phyloP scores from a whole-genome alignment of 2,113 vertebrate species.

The Vulpes vulpes region DNA sequence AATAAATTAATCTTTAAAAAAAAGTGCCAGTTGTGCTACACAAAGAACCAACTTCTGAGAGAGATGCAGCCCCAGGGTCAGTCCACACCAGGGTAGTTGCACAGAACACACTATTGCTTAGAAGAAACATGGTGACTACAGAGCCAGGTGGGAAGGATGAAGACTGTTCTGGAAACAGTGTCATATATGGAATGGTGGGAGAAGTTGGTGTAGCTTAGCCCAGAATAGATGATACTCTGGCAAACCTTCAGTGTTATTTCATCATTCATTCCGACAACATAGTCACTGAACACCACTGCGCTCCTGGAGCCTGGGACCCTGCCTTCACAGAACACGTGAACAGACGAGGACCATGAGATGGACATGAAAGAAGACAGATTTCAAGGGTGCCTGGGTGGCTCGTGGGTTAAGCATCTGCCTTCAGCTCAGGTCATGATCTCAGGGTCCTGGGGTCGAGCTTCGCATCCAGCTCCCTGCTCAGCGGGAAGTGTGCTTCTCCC shows the following conservation, averaged over 20 bases:
- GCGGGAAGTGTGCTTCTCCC: too few relatives aligned
- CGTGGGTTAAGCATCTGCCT: neutral
- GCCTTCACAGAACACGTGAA: neutral
- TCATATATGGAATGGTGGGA: neutral
- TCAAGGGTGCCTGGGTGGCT: neutral
- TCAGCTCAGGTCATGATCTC: neutral
- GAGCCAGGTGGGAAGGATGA: neutral
- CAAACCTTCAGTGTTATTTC: neutral
- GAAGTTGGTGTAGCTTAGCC: neutral
- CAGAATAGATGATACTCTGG: neutral
- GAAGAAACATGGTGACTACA: neutral
- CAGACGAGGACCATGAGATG: neutral
- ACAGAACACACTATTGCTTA: neutral
- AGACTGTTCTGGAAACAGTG: neutral
- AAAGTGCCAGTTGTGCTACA: neutral
- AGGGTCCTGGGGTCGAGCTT: neutral
- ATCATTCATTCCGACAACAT: neutral
- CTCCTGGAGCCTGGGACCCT: neutral
- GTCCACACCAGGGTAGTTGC: accelerated
- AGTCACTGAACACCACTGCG: too few relatives aligned
- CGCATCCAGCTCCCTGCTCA: neutral
- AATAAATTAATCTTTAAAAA: neutral
- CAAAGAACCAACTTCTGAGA: neutral
- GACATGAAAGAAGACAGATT: neutral
- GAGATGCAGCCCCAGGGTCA: neutral